A percentile compares a stretch with the other conserved stretches of the same genome.
Conservation (phyloP, 2,797 vertebrate species). For the Glyptemys insculpta region DNA sequence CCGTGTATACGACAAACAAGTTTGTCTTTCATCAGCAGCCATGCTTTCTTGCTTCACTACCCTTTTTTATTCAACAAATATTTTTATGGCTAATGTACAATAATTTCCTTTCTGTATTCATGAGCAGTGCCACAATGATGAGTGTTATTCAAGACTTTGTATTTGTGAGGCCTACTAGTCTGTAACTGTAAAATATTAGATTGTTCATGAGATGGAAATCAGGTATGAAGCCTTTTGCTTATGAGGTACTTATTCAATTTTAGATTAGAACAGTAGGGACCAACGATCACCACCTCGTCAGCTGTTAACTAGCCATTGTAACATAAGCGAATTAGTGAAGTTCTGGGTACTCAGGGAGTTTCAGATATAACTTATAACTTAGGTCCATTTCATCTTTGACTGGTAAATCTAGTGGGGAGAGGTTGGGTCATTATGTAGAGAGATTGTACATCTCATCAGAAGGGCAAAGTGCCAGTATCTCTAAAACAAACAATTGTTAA, state of each 20-base stretch:
- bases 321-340: background rate
- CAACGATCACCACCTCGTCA: background rate
- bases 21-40: background rate
- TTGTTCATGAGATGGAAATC: background rate
- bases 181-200: background rate
- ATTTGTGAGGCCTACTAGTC: background rate
- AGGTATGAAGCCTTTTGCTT: background rate
- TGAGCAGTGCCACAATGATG: background rate
- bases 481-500: background rate
- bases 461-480: background rate
- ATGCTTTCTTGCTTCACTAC: background rate
- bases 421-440: background rate
- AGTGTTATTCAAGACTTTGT: fast-evolving
- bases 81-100: background rate
- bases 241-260: background rate
- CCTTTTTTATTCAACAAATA: background rate
- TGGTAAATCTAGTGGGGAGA: background rate
- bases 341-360: background rate
- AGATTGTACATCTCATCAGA: background rate
- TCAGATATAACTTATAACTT: background rate
- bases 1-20: background rate
- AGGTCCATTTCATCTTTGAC: background rate
- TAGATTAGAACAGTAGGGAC: background rate
- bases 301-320: background rate
- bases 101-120: background rate